Conservation (phyloP, 1,140 invertebrate species). For the Lethocerus indicus region DNA sequence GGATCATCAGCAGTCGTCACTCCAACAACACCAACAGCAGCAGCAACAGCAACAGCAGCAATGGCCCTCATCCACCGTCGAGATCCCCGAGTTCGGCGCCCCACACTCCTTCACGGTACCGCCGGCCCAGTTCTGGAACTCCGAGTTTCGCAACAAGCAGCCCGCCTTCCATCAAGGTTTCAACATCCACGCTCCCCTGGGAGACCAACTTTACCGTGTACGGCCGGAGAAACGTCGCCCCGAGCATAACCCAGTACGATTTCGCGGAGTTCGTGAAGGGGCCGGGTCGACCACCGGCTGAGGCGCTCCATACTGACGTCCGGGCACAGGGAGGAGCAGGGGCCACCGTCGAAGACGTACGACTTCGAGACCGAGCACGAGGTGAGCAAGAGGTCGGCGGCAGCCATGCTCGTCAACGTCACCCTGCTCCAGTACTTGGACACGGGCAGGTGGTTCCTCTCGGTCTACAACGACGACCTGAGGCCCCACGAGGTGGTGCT, state of each 20-base stretch:
- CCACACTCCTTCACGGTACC: constrained; percentile 65
- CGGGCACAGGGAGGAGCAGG: not conserved
- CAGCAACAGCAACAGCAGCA: constrained; percentile 34
- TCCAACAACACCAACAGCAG: too few relatives aligned
- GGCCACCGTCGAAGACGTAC: constrained; percentile 9
- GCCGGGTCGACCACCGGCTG: constrained; percentile 52
- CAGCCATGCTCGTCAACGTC: constrained; percentile 26
- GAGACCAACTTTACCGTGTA: constrained; percentile 87
- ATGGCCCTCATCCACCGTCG: constrained; percentile 43
- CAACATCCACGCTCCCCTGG: constrained; percentile 77
- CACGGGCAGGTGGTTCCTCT: constrained; percentile 86
- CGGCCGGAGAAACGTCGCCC: constrained; percentile 75
- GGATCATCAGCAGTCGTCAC: too few relatives aligned
- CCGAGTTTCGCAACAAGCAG: constrained; percentile 74
- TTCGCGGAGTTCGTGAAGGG: constrained; percentile 84
- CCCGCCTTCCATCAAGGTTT: constrained; percentile 72
- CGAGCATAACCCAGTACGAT: constrained; percentile 89
- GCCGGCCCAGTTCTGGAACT: constrained; percentile 81
- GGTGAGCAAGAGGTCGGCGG: constrained; percentile 6
- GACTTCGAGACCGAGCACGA: constrained; percentile 8
- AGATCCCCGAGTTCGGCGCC: constrained; percentile 62
- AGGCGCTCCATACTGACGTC: not conserved
- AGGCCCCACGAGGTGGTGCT: constrained; percentile 57
- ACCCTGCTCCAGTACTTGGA: constrained; percentile 77
- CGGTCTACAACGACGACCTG: constrained; percentile 87